Conservation (phyloP, 2,888 invertebrate genomes). For the Orthosia gracilis region DNA sequence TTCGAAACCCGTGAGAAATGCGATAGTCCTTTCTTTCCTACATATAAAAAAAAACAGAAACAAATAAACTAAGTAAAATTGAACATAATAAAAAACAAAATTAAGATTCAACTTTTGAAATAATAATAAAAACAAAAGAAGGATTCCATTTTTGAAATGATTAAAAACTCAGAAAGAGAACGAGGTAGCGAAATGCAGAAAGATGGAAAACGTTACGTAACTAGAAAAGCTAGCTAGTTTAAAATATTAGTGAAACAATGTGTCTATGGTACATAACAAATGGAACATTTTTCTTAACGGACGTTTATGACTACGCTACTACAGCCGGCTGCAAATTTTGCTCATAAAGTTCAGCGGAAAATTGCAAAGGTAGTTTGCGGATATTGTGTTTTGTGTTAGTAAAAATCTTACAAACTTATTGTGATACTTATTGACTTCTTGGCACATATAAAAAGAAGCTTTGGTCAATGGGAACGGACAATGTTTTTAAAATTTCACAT, state of each 20-base stretch:
- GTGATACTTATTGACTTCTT: background rate
- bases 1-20: no score
- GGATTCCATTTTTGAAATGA: background rate
- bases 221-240: slow-evolving; percentile 22
- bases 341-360: slow-evolving; percentile 43
- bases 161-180: background rate
- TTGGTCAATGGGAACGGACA: no score
- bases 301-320: slow-evolving; percentile 38
- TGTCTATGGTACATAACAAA: slow-evolving; percentile 42
- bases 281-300: slow-evolving; percentile 51
- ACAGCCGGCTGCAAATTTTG: slow-evolving; percentile 34
- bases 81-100: background rate
- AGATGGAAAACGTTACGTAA: slow-evolving; percentile 29
- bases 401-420: background rate
- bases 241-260: slow-evolving; percentile 47
- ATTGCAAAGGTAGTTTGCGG: slow-evolving; percentile 36
- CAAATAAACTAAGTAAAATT: background rate
- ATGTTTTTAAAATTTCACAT: no score
- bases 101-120: background rate
- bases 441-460: background rate
- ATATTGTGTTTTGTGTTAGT: slow-evolving; percentile 33
- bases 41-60: slow-evolving; percentile 5
- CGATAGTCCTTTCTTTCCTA: background rate
- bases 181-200: slow-evolving; percentile 3
- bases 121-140: background rate